phyloP scores from a whole-genome alignment of 2,113 vertebrate genomes.

The Theristicus caerulescens region DNA sequence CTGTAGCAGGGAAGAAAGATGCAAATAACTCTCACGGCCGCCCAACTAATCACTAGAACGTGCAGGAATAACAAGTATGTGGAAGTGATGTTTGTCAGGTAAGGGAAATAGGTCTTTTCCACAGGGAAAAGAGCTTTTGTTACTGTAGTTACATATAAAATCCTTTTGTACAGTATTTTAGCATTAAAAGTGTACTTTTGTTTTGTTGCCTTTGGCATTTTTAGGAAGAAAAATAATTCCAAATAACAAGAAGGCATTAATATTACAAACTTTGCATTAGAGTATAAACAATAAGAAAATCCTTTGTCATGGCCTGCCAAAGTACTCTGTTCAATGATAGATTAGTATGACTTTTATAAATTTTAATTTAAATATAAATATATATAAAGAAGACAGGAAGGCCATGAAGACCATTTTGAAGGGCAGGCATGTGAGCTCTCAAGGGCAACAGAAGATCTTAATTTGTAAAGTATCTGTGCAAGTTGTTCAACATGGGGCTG shows the following conservation, averaged over 20 bases:
- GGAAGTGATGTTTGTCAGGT: conserved; percentile 25
- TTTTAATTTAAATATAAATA: neutral
- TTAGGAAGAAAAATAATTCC: neutral
- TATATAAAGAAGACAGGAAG: neutral
- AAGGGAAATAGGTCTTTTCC: conserved; percentile 29
- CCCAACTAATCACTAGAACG: conserved; percentile 38
- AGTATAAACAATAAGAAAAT: neutral
- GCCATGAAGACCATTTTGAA: neutral
- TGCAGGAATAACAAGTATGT: conserved; percentile 16
- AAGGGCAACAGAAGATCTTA: neutral
- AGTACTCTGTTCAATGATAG: neutral
- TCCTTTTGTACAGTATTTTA: neutral
- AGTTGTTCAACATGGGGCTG: neutral
- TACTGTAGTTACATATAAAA: neutral
- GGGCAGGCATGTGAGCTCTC: neutral
- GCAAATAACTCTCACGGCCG: conserved; percentile 13
- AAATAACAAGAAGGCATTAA: neutral
- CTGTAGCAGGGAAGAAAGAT: conserved; percentile 65
- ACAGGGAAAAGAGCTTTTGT: conserved; percentile 2
- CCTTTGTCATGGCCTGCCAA: neutral
- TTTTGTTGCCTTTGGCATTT: neutral
- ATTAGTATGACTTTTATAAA: neutral
- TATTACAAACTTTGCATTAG: neutral
- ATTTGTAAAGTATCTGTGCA: neutral
- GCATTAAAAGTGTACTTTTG: neutral